A percentile compares a stretch with the other conserved stretches of the same genome.
Conservation (phyloP, 1,140 invertebrate genomes). For the Geopemphigus sp. region DNA sequence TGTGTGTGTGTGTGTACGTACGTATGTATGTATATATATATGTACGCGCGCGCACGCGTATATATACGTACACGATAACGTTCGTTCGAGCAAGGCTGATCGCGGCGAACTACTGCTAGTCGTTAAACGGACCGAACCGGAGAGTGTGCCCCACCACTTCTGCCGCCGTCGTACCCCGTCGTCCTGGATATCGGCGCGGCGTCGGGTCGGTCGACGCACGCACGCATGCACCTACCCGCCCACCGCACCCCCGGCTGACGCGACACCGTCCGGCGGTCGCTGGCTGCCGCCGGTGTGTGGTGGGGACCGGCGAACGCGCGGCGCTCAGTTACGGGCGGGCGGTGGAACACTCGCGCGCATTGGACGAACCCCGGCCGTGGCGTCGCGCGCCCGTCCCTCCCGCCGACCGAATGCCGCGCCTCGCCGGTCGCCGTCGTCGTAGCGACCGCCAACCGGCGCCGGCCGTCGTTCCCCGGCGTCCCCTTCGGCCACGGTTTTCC, state of each 20-base stretch:
- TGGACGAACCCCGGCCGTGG: background rate
- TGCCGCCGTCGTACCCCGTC: background rate
- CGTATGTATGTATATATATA: background rate
- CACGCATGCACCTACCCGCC: background rate
- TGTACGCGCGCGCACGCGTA: background rate
- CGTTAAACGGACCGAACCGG: background rate
- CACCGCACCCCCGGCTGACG: background rate
- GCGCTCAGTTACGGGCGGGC: background rate
- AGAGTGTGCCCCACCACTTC: background rate
- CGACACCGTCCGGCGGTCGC: no score
- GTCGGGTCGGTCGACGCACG: background rate
- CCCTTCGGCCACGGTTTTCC: background rate
- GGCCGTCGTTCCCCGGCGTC: background rate
- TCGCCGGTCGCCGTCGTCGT: background rate
- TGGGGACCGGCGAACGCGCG: background rate
- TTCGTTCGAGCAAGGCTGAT: slow-evolving; percentile 22
- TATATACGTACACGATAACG: background rate
- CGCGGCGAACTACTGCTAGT: slow-evolving; percentile 44
- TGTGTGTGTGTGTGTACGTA: background rate
- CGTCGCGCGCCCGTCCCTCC: background rate
- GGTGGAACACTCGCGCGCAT: background rate
- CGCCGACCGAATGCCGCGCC: background rate
- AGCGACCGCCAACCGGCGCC: background rate
- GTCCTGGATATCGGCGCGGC: background rate
- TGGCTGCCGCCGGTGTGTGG: background rate